Conservation (phyloP, 2,888 invertebrate genomes). For the Cactoblastis cactorum region DNA sequence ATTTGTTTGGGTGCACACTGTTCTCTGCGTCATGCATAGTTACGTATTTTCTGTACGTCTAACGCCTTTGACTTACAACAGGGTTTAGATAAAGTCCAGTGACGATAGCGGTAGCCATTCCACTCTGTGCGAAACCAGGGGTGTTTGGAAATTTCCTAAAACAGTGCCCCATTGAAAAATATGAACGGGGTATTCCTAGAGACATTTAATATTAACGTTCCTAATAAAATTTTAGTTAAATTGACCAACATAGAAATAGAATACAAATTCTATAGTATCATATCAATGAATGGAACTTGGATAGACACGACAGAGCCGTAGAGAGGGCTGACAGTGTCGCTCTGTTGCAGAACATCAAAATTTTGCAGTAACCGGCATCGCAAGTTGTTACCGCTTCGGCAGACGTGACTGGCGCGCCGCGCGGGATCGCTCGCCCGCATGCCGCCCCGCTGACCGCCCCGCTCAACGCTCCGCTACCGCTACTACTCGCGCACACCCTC, state of each 20-base stretch:
- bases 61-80: too few species aligned
- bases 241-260: too few species aligned
- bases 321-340: conserved; percentile 9
- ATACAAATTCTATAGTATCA: too few species aligned
- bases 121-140: background rate
- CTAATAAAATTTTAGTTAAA: too few species aligned
- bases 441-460: conserved; percentile 29
- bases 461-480: conserved; percentile 17
- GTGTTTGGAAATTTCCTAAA: too few species aligned
- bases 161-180: too few species aligned
- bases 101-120: conserved; percentile 2
- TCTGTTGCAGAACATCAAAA: conserved; percentile 77
- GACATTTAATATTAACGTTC: too few species aligned
- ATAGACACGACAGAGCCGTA: background rate
- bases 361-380: conserved; percentile 98
- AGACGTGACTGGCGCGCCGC: conserved; percentile 91
- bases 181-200: too few species aligned
- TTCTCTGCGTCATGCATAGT: too few species aligned
- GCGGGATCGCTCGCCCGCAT: conserved; percentile 53
- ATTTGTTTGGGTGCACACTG: too few species aligned
- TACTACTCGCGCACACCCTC: conserved; percentile 17
- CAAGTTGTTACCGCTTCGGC: conserved; percentile 97
- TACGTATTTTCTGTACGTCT: too few species aligned
- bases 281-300: too few species aligned
- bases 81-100: background rate